phyloP scores from a whole-genome alignment of 1,140 invertebrate species.

The Sinonovacula constricta region DNA sequence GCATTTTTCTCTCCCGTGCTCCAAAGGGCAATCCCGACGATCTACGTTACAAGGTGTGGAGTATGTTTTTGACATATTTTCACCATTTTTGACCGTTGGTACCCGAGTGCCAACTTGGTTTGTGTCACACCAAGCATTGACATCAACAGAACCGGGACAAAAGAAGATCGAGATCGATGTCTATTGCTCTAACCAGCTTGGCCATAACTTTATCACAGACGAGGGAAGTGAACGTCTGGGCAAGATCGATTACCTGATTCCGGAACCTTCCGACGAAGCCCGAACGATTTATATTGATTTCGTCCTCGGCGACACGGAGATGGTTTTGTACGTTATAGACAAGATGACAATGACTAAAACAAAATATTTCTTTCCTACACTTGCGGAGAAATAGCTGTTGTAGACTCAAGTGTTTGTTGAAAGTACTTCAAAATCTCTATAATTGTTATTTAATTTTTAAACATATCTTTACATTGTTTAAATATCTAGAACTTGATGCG shows the following conservation, averaged over 20 bases:
- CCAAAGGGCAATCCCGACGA: slow-evolving; percentile 3
- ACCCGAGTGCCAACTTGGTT: slow-evolving; percentile 35
- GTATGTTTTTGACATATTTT: slow-evolving; percentile 48
- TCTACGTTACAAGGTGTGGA: slow-evolving; percentile 14
- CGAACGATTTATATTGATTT: slow-evolving; percentile 38
- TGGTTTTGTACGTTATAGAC: slow-evolving; percentile 16
- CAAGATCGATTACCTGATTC: slow-evolving; percentile 34
- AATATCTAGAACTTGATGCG: too few relatives aligned
- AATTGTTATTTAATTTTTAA: too few relatives aligned
- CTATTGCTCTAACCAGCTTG: slow-evolving; percentile 6
- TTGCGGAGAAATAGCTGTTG: slow-evolving; percentile 35
- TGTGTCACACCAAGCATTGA: slow-evolving; percentile 39
- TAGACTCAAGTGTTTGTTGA: too few relatives aligned
- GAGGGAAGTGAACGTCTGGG: slow-evolving; percentile 31
- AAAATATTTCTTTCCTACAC: slow-evolving; percentile 25
- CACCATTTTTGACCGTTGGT: slow-evolving; percentile 42
- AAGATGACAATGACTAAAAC: slow-evolving; percentile 34
- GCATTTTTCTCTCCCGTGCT: neutral
- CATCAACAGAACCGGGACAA: slow-evolving; percentile 38
- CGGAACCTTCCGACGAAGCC: slow-evolving; percentile 26
- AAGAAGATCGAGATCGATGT: slow-evolving; percentile 36
- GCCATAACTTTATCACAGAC: slow-evolving; percentile 38
- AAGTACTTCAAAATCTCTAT: too few relatives aligned
- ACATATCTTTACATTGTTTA: too few relatives aligned
- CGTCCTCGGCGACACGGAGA: slow-evolving; percentile 30